Conservation (phyloP, 1,140 invertebrate genomes). For the Glossosoma conforme region DNA sequence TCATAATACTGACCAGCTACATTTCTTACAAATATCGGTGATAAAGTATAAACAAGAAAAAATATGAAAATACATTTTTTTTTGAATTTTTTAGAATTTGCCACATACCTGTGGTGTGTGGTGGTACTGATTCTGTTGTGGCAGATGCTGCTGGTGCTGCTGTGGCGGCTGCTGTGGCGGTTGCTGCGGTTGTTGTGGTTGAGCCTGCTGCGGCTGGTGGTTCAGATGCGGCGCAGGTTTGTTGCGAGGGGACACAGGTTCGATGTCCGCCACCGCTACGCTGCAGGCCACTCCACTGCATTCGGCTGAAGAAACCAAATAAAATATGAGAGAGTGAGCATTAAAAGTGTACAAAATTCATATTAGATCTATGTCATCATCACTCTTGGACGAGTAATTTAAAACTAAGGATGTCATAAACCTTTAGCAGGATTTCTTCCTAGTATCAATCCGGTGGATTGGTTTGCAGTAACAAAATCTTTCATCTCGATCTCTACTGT, state of each 20-base stretch:
- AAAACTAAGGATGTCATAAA: too few relatives aligned
- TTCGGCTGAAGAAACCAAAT: too few relatives aligned
- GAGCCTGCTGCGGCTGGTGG: neutral
- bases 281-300: neutral
- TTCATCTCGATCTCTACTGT: too few relatives aligned
- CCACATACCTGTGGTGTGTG: slow-evolving; percentile 20
- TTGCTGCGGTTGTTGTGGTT: neutral
- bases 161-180: neutral
- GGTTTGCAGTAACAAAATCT: too few relatives aligned
- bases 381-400: too few relatives aligned
- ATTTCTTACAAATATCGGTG: too few relatives aligned
- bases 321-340: slow-evolving; percentile 4
- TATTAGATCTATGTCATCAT: too few relatives aligned
- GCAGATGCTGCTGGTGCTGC: neutral
- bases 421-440: too few relatives aligned
- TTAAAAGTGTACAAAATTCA: neutral
- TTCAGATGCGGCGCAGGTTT: neutral
- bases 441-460: too few relatives aligned
- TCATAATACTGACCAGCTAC: too few relatives aligned
- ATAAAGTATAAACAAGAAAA: too few relatives aligned
- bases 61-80: too few relatives aligned
- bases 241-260: slow-evolving; percentile 1
- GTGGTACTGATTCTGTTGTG: slow-evolving; percentile 12
- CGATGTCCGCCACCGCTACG: neutral
- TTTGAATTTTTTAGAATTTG: neutral